Conservation (phyloP, 1,140 invertebrate genomes). For the Euura lappo region DNA sequence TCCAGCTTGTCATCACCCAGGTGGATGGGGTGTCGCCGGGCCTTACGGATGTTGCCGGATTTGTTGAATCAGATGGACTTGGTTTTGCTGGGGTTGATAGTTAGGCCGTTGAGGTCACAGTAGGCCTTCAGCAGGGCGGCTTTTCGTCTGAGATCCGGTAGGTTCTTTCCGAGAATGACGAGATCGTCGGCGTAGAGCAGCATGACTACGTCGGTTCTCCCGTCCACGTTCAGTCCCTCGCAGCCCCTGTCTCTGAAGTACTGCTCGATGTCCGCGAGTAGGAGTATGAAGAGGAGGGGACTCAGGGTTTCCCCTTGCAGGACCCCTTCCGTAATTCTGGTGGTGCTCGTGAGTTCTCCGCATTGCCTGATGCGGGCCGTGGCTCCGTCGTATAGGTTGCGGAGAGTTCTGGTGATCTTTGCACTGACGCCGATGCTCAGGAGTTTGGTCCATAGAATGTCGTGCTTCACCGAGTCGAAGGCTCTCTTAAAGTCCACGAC, state of each 20-base stretch:
- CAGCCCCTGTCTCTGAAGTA: slow-evolving; percentile 1
- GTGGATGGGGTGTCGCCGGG: slow-evolving; percentile 10
- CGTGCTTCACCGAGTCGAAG: slow-evolving; percentile 12
- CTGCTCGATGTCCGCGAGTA: slow-evolving; percentile 15
- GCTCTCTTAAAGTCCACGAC: slow-evolving; percentile 11
- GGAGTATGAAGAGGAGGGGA: not conserved
- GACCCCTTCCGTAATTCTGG: slow-evolving; percentile 9
- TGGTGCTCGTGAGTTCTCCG: not conserved
- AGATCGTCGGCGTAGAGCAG: no score
- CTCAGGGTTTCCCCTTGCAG: no score
- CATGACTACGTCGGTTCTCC: no score
- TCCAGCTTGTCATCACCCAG: slow-evolving; percentile 11
- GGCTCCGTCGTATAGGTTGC: slow-evolving; percentile 14
- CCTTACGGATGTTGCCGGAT: not conserved
- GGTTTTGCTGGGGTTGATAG: no score
- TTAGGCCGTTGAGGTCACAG: no score
- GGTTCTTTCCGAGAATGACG: no score
- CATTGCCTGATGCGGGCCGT: slow-evolving; percentile 11
- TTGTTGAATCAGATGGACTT: slow-evolving; percentile 11
- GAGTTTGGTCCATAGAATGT: slow-evolving; percentile 10
- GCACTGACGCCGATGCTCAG: slow-evolving; percentile 14
- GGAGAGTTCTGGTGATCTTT: slow-evolving; percentile 5
- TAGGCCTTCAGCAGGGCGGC: no score
- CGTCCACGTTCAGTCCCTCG: no score
- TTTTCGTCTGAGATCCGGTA: no score